phyloP scores from a whole-genome alignment of 2,888 invertebrate species.

The Xanthorhoe spadicearia region DNA sequence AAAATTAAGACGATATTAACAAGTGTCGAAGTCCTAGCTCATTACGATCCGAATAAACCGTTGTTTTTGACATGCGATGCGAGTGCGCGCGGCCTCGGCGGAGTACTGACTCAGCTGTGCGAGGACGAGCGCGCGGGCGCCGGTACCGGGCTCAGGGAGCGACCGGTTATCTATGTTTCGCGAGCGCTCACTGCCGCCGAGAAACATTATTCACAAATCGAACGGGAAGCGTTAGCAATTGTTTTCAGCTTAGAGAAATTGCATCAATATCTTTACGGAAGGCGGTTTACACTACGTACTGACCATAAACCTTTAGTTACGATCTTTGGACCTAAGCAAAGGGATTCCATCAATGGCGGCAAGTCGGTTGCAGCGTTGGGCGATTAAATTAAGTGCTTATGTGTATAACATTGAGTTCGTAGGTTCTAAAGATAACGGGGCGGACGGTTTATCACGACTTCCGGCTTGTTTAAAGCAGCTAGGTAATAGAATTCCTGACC shows the following conservation, averaged over 20 bases:
- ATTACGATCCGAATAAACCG: slow-evolving; percentile 38
- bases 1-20: slow-evolving; percentile 35
- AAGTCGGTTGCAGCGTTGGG: slow-evolving; percentile 39
- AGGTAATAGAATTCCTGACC: slow-evolving; percentile 22
- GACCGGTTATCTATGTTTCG: slow-evolving; percentile 44
- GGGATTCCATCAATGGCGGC: slow-evolving; percentile 40
- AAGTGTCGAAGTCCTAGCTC: slow-evolving; percentile 33
- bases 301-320: slow-evolving; percentile 46
- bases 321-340: slow-evolving; percentile 38
- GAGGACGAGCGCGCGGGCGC: slow-evolving; percentile 17
- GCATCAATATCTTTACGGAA: slow-evolving; percentile 26
- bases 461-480: slow-evolving; percentile 2
- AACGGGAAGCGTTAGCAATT: slow-evolving; percentile 6
- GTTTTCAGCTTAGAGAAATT: slow-evolving; percentile 8
- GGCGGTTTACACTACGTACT: slow-evolving; percentile 35
- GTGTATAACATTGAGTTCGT: slow-evolving; percentile 36
- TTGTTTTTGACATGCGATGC: slow-evolving; percentile 44
- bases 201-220: slow-evolving; percentile 42
- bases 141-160: neutral
- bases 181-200: slow-evolving; percentile 43
- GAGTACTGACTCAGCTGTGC: slow-evolving; percentile 42
- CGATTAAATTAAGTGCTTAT: slow-evolving; percentile 28
- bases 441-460: slow-evolving; percentile 37
- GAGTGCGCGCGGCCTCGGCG: slow-evolving; percentile 37
- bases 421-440: slow-evolving; percentile 28